Conservation (phyloP, 2,888 invertebrate species). For the Noctua pronuba region DNA sequence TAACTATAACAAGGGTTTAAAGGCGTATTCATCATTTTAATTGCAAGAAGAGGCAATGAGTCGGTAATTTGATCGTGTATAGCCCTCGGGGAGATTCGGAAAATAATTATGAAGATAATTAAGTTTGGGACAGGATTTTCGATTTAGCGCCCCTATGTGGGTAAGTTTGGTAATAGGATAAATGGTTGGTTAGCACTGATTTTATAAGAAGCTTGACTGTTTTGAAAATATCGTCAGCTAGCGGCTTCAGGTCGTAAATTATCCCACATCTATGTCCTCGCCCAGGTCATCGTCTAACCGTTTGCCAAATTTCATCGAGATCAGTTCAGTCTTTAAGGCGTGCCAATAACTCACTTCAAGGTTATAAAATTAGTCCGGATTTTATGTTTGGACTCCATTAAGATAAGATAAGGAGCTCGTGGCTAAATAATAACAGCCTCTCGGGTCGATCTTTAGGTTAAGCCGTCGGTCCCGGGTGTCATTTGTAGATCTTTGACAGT, state of each 20-base stretch:
- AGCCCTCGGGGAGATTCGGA: background rate
- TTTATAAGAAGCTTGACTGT: background rate
- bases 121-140: background rate
- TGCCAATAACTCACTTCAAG: background rate
- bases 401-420: too few relatives aligned
- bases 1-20: background rate
- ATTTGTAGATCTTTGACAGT: too few relatives aligned
- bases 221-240: background rate
- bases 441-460: too few relatives aligned
- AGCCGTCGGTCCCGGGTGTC: too few relatives aligned
- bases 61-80: conserved; percentile 5
- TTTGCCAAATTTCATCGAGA: background rate
- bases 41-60: conserved; percentile 31
- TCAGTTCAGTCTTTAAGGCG: background rate
- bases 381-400: background rate
- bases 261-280: background rate
- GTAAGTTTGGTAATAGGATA: background rate
- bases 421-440: too few relatives aligned
- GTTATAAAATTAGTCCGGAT: background rate
- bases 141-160: conserved; percentile 5
- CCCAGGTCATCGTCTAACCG: background rate
- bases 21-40: conserved; percentile 14
- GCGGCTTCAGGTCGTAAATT: background rate
- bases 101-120: conserved; percentile 28
- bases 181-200: background rate